A percentile compares a stretch with the other conserved stretches of the same genome.
phyloP scores from a whole-genome alignment of 2,888 invertebrate genomes.

The Apotomis betuletana region DNA sequence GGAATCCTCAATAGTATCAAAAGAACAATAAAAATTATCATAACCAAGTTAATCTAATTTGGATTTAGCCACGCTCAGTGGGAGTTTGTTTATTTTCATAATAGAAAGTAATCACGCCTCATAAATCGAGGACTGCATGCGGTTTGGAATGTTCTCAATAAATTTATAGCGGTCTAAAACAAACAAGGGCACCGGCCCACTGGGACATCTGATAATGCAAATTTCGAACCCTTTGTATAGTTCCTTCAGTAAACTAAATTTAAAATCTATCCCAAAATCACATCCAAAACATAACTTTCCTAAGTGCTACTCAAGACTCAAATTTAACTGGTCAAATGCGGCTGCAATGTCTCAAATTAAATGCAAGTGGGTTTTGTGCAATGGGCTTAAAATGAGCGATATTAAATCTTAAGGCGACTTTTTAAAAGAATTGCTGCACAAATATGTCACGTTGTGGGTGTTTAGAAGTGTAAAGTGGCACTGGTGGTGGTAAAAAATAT shows the following conservation, averaged over 20 bases:
- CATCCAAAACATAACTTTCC: not conserved
- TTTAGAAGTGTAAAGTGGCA: constrained; percentile 1
- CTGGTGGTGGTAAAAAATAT: not conserved
- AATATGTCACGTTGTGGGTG: constrained; percentile 7
- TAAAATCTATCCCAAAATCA: not conserved
- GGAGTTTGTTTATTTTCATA: constrained; percentile 59
- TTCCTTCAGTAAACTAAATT: constrained; percentile 1
- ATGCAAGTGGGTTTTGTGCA: not conserved
- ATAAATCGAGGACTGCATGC: constrained; percentile 71
- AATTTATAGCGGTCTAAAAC: constrained; percentile 73
- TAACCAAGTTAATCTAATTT: constrained; percentile 55
- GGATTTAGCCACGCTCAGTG: constrained; percentile 54
- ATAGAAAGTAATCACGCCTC: constrained; percentile 60
- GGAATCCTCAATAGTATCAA: constrained; percentile 11
- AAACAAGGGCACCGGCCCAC: constrained; percentile 70
- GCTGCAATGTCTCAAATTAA: not conserved
- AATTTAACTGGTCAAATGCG: not conserved
- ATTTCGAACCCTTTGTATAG: constrained; percentile 34
- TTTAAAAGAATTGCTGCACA: constrained; percentile 1
- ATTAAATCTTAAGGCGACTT: not conserved
- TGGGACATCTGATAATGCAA: constrained; percentile 52
- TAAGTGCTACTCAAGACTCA: not conserved
- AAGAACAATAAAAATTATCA: constrained; percentile 38
- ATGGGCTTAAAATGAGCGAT: not conserved
- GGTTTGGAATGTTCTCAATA: constrained; percentile 63